Base-by-base conservation (phyloP, 2,113 vertebrate species). In the Andinoacara biseriatus region DNA sequence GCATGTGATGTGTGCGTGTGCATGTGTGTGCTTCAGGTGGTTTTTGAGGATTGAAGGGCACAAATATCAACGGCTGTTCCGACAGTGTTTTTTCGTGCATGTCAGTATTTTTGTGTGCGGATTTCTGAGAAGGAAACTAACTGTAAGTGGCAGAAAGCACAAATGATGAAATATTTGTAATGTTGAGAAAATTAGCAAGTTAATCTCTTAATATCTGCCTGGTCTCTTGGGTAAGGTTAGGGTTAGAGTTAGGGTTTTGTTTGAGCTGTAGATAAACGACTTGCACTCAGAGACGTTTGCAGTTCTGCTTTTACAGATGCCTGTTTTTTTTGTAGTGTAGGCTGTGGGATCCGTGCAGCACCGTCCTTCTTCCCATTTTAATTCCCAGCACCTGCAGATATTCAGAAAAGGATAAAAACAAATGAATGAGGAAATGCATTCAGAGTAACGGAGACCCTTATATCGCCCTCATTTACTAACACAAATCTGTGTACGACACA, bases 51-150 rank as follows among this genome's bases (percentile, higher is more conserved):
- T 10, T 31, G 78, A 56, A 18, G 3, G 60, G 56, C 52, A 52
- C 78, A 76, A 52, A 63, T 75, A 33, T 83, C 83, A 81, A 69
- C 61, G 86, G 74, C 80, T 83, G 72, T 52, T 81, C 54, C 62
- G 69, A 33, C 35, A 61, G 72, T 18, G 26, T 72, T n/a, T n/a
- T 46, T 31, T 54, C 10, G 10, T 72, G 46, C 67, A 54, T 33
- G 46, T 54, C 46, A 4, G 1, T 72, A 14, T 52, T 72, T 46
- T 61, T 80, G 17, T 24, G 40, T 59, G 43, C 0, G 4, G 35
- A 29, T 76, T 83, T 58, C 74, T 33, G 10, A n/a, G 31, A 29
- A 76, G 29, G 61, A 9, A 22, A 33, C 35, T 40, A 35, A 58
- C 57, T 17, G 58, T n/a, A 15, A 33, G 24, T 11, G 26, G n/a